phyloP scores from a whole-genome alignment of 2,888 invertebrate genomes.

The Cerastis rubricosa region DNA sequence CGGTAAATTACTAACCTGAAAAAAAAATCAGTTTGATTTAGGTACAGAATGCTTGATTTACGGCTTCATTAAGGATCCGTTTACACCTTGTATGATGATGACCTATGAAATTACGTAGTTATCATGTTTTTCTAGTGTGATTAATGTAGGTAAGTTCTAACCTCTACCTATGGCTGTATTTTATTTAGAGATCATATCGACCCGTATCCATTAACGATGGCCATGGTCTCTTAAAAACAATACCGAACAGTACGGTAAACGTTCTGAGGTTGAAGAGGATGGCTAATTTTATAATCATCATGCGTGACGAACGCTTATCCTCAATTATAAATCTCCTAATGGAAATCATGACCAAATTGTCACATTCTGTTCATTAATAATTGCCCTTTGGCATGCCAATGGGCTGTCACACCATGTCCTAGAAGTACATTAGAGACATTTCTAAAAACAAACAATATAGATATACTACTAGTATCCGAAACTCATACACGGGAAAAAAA shows the following conservation, averaged over 20 bases:
- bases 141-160: neutral
- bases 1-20: too few species aligned
- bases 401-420: too few species aligned
- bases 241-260: neutral
- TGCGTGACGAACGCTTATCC: neutral
- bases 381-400: too few species aligned
- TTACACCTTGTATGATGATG: neutral
- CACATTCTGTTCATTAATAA: too few species aligned
- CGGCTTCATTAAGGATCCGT: too few species aligned
- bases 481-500: too few species aligned
- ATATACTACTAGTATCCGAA: too few species aligned
- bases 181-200: slow-evolving; percentile 31
- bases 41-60: neutral
- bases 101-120: slow-evolving; percentile 5
- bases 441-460: too few species aligned
- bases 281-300: neutral
- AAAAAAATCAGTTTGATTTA: neutral
- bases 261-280: neutral
- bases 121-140: slow-evolving; percentile 1
- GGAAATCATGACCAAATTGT: too few species aligned
- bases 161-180: slow-evolving; percentile 2
- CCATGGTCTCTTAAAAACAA: slow-evolving; percentile 5
- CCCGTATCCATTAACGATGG: neutral
- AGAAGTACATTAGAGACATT: too few species aligned
- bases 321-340: too few species aligned